phyloP scores from a whole-genome alignment of 1,140 invertebrate genomes.

The Metopolophium dirhodum region DNA sequence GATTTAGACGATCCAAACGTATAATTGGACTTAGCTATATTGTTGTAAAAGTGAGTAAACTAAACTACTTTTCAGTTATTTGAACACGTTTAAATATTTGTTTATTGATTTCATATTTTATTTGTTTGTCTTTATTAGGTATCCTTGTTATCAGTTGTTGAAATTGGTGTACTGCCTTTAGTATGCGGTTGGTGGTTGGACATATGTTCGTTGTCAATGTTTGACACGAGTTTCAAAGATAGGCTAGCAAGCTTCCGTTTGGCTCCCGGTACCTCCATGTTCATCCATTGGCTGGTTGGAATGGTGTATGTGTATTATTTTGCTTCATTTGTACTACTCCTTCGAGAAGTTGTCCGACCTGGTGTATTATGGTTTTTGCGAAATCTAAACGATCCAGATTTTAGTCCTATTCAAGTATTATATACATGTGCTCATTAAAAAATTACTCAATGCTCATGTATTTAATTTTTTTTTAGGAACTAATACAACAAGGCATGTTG shows the following conservation, averaged over 20 bases:
- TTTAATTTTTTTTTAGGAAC: constrained; percentile 68
- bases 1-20: constrained; percentile 80
- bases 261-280: constrained; percentile 93
- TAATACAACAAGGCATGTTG: constrained; percentile 96
- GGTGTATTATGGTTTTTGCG: constrained; percentile 96
- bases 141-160: constrained; percentile 87
- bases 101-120: not conserved
- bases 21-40: constrained; percentile 94
- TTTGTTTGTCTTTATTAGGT: constrained; percentile 63
- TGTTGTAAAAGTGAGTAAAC: constrained; percentile 83
- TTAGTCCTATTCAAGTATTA: constrained; percentile 92
- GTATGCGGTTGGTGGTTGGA: constrained; percentile 99
- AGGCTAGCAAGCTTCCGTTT: constrained; percentile 83
- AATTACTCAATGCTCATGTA: not conserved
- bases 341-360: constrained; percentile 92
- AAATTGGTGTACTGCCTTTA: constrained; percentile 95
- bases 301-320: constrained; percentile 99
- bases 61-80: not conserved
- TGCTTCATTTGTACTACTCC: constrained; percentile 92
- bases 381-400: constrained; percentile 98
- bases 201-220: constrained; percentile 94
- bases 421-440: not conserved
- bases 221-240: constrained; percentile 89
- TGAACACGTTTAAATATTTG: not conserved
- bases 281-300: constrained; percentile 98